Conservation (phyloP, 2,797 vertebrate genomes). For the Pantherophis alleghaniensis region DNA sequence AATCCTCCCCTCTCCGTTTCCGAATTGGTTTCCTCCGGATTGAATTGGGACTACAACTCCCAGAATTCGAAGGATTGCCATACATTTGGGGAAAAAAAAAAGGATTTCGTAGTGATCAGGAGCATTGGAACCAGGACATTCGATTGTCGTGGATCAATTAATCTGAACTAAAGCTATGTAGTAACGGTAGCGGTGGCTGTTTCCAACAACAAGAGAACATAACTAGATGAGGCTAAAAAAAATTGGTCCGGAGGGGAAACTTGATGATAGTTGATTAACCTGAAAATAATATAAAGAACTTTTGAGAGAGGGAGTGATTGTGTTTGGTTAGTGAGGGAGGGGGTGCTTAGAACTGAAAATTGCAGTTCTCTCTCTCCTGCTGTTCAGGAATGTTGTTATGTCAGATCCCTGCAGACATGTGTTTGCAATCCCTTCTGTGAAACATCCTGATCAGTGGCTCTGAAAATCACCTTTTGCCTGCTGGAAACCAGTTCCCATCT, state of each 20-base stretch:
- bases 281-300: background rate
- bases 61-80: background rate
- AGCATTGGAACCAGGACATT: background rate
- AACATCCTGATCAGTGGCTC: background rate
- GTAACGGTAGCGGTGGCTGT: background rate
- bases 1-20: background rate
- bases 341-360: constrained; percentile 1
- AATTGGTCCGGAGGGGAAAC: background rate
- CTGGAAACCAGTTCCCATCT: background rate
- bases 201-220: background rate
- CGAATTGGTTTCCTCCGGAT: background rate
- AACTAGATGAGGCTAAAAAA: background rate
- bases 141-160: background rate
- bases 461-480: background rate
- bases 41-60: background rate
- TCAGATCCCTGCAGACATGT: constrained; percentile 21
- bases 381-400: constrained; percentile 37
- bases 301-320: background rate
- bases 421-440: background rate
- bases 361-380: background rate
- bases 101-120: background rate
- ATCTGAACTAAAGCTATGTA: background rate
- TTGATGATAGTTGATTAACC: background rate
- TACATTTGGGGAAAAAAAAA: background rate
- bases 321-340: background rate